Percentiles rank a stretch among this genome's conserved stretches.
Conservation (phyloP, 2,888 invertebrate genomes). For the Tipula confusa region DNA sequence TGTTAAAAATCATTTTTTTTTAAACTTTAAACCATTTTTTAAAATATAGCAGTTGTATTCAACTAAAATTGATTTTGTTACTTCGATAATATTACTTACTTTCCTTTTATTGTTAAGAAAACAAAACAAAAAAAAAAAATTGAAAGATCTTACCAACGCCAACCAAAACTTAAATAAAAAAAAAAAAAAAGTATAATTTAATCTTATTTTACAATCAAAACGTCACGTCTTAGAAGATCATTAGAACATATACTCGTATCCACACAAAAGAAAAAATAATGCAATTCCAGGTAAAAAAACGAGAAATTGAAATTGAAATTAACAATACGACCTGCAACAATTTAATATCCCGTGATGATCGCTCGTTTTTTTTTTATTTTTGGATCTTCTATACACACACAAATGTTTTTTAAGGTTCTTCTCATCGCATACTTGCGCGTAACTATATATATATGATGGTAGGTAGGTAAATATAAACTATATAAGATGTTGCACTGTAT, state of each 20-base stretch:
- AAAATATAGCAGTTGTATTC: not conserved
- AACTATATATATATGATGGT: not conserved
- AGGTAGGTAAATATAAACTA: not conserved
- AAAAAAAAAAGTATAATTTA: not conserved
- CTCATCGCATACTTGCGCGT: not conserved
- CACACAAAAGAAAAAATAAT: not conserved
- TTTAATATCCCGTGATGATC: constrained; percentile 25
- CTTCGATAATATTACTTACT: not conserved
- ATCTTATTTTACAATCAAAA: constrained; percentile 25
- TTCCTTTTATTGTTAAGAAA: constrained; percentile 25
- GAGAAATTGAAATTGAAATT: constrained; percentile 12
- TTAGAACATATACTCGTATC: not conserved
- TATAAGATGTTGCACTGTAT: not conserved
- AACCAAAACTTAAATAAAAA: not conserved
- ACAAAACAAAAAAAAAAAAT: not conserved
- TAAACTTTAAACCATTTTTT: not conserved
- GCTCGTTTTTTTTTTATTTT: not conserved
- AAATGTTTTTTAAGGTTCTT: not conserved
- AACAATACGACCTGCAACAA: not conserved
- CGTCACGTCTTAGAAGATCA: constrained; percentile 12
- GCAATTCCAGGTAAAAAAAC: constrained; percentile 9
- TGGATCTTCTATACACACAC: not conserved
- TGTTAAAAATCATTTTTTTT: not conserved
- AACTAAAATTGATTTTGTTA: not conserved
- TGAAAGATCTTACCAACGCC: not conserved